Conservation (phyloP, 30 jellyfish, hydroid and myxozoan genomes). For the Aurelia coerulea region DNA sequence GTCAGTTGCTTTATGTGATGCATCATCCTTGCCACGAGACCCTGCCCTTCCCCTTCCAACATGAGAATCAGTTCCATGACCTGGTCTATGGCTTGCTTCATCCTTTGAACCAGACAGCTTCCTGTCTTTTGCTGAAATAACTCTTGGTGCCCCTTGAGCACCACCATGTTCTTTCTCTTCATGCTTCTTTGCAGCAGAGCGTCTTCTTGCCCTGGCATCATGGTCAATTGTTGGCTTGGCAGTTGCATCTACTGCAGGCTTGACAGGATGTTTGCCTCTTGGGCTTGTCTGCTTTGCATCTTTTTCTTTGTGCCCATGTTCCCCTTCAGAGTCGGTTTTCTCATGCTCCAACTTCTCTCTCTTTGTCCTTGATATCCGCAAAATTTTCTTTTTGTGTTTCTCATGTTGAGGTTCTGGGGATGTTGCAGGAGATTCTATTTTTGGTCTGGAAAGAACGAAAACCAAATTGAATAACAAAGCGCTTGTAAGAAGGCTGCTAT, state of each 20-base stretch:
- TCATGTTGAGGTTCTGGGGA: slow-evolving; percentile 31
- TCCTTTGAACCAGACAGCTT: too few species aligned
- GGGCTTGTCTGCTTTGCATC: slow-evolving; percentile 11
- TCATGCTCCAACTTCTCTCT: slow-evolving; percentile 21
- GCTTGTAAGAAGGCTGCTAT: too few species aligned
- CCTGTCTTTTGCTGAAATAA: too few species aligned
- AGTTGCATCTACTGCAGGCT: neutral
- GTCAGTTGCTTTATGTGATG: slow-evolving; percentile 6
- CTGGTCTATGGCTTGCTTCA: too few species aligned
- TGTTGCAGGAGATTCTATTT: slow-evolving; percentile 31
- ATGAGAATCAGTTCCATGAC: neutral
- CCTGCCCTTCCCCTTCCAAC: slow-evolving; percentile 3
- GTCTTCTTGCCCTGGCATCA: slow-evolving; percentile 47
- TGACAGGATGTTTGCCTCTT: neutral
- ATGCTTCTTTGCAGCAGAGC: slow-evolving; percentile 50
- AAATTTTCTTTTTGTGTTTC: slow-evolving; percentile 33
- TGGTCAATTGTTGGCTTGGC: slow-evolving; percentile 37
- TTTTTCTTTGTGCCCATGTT: neutral
- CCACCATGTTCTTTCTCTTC: slow-evolving; percentile 51
- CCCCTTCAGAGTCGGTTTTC: neutral
- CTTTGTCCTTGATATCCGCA: slow-evolving; percentile 39
- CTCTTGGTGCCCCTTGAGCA: too few species aligned
- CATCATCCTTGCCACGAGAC: neutral
- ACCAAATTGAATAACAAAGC: neutral
- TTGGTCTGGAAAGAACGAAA: neutral